Conservation (phyloP, 2,113 vertebrate genomes). For the Hippocampus mohnikei region DNA sequence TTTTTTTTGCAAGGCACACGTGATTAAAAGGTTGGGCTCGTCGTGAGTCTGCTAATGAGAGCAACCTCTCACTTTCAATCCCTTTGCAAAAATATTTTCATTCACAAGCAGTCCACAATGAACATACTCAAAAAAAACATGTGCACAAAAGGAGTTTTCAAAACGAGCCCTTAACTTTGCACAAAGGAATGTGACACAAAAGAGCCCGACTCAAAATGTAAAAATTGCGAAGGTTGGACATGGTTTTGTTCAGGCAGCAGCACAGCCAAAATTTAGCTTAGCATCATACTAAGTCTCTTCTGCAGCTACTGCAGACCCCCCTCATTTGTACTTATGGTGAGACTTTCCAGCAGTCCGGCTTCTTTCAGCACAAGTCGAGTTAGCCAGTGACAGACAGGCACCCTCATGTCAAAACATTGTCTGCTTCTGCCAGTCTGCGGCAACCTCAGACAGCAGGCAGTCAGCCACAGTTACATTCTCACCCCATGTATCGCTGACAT, state of each 20-base stretch:
- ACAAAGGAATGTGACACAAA: slow-evolving; percentile 65
- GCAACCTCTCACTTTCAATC: slow-evolving; percentile 51
- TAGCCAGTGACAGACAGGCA: slow-evolving; percentile 61
- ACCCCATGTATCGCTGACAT: slow-evolving; percentile 9
- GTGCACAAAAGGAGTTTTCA: slow-evolving; percentile 49
- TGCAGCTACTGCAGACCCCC: slow-evolving; percentile 41
- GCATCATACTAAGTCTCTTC: slow-evolving; percentile 52
- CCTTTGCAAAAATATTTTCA: slow-evolving; percentile 41
- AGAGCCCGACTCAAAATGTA: slow-evolving; percentile 30
- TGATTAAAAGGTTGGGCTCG: slow-evolving; percentile 15
- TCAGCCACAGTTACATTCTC: slow-evolving; percentile 11
- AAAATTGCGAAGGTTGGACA: slow-evolving; percentile 44
- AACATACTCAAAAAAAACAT: slow-evolving; percentile 43
- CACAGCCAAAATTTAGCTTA: slow-evolving; percentile 61
- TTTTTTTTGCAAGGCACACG: slow-evolving; percentile 12
- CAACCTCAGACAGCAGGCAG: slow-evolving; percentile 21
- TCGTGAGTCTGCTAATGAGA: slow-evolving; percentile 48
- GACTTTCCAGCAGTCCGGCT: slow-evolving; percentile 52
- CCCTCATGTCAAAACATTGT: slow-evolving; percentile 62
- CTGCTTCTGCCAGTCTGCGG: slow-evolving; percentile 41
- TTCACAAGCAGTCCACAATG: slow-evolving; percentile 45
- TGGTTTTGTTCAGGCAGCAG: slow-evolving; percentile 50
- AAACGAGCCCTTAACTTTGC: slow-evolving; percentile 50
- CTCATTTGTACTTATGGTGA: slow-evolving; percentile 49
- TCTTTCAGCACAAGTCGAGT: slow-evolving; percentile 61